Percentiles rank a stretch among this genome's conserved stretches.
Evolutionary conservation across 2,113 vertebrate species (phyloP).

Genomic region (Sorex araneus): DNA sequence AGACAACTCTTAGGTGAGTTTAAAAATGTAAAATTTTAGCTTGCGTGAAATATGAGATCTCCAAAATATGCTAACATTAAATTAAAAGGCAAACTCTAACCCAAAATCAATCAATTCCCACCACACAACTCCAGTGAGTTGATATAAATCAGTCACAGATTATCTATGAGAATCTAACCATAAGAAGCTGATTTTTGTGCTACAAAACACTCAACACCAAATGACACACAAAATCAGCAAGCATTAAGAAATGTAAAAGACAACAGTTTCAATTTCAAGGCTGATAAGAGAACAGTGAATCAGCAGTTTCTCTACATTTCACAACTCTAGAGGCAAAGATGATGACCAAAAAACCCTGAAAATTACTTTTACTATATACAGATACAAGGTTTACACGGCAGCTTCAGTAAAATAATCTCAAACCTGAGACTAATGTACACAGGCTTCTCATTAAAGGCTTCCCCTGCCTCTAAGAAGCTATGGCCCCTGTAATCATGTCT

Average conservation of each 20-base stretch:
- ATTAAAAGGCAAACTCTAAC: background rate
- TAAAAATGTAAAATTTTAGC: background rate
- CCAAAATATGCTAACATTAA: background rate
- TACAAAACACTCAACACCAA: background rate
- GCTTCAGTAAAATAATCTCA: slow-evolving; percentile 28
- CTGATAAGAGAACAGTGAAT: no score
- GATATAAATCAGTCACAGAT: background rate
- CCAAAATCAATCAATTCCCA: background rate
- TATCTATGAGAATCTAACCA: background rate
- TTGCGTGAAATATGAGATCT: background rate
- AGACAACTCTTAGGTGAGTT: background rate
- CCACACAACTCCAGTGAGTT: background rate
- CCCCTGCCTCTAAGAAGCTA: background rate
- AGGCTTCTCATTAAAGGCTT: slow-evolving; percentile 52
- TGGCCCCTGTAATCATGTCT: background rate
- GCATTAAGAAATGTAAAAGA: background rate
- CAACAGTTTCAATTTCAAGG: background rate
- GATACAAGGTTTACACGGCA: slow-evolving; percentile 8
- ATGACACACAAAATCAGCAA: background rate
- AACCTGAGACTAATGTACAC: background rate
- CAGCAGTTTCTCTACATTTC: background rate
- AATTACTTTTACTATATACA: background rate
- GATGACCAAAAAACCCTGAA: slow-evolving; percentile 27
- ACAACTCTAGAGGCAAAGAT: slow-evolving; percentile 19
- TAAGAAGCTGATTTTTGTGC: background rate